phyloP scores from a whole-genome alignment of 2,113 vertebrate species.

The Lepus americanus region DNA sequence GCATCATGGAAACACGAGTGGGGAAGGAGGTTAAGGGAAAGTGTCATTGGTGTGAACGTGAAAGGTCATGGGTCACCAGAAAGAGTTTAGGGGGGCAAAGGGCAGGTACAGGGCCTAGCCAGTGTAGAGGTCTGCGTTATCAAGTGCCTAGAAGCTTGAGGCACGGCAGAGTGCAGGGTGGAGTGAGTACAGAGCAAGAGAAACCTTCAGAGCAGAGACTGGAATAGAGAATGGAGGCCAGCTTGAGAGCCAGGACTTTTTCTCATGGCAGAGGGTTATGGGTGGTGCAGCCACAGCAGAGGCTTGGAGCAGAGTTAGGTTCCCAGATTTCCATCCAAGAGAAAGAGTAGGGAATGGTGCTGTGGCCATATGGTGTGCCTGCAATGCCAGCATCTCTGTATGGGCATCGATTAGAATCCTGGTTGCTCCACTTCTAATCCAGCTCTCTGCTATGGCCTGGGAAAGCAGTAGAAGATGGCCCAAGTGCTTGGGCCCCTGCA shows the following conservation, averaged over 20 bases:
- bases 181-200: not conserved
- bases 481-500: no score
- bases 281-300: not conserved
- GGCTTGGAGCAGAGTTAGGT: not conserved
- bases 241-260: not conserved
- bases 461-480: no score
- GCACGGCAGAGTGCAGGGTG: not conserved
- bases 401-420: no score
- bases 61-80: not conserved
- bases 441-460: no score
- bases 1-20: not conserved
- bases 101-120: not conserved
- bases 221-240: no score
- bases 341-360: not conserved
- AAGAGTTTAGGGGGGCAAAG: not conserved
- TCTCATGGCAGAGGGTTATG: not conserved
- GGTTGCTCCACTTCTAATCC: no score
- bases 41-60: not conserved
- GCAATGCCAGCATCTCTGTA: no score
- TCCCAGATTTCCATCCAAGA: not conserved
- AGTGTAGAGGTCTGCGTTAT: not conserved
- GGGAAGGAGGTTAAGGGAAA: not conserved
- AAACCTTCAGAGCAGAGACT: accelerated
- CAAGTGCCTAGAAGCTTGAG: not conserved
- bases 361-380: no score